Evolutionary conservation across 2,888 invertebrate genomes (phyloP).

Genomic region (Drosophila melanocephala): DNA sequence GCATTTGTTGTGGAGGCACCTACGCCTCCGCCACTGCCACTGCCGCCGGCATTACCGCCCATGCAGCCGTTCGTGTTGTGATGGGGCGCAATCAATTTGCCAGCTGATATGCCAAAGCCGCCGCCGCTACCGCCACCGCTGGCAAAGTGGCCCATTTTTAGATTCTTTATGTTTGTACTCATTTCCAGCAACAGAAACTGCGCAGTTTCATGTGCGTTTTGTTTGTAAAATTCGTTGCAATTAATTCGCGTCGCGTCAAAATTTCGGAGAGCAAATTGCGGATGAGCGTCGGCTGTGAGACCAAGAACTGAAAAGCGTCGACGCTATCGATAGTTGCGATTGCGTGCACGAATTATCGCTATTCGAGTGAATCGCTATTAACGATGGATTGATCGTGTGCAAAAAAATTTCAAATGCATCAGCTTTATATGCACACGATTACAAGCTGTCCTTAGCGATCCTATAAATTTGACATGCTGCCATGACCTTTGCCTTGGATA

Average conservation of each 20-base stretch:
- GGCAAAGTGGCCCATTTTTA: conserved; percentile 65
- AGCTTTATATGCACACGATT: not conserved
- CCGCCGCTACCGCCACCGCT: conserved; percentile 37
- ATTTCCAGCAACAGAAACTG: conserved; percentile 55
- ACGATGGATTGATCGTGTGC: not conserved
- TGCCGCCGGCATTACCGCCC: conserved; percentile 1
- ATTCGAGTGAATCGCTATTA: not conserved
- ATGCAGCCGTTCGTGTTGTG: conserved; percentile 48
- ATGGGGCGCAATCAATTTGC: conserved; percentile 57
- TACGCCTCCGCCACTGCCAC: not conserved
- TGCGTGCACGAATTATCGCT: not conserved
- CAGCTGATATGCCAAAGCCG: conserved; percentile 56
- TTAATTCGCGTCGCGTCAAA: conserved; percentile 32
- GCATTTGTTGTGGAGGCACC: conserved; percentile 5
- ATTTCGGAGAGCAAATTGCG: conserved; percentile 16
- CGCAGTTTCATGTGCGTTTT: conserved; percentile 30
- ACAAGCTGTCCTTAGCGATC: not conserved
- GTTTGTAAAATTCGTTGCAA: conserved; percentile 40
- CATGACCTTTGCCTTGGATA: not conserved
- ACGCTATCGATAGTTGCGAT: conserved; percentile 27
- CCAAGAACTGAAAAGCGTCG: conserved; percentile 5
- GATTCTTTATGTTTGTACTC: conserved; percentile 67
- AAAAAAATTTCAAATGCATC: not conserved
- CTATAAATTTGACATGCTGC: not conserved
- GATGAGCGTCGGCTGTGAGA: conserved; percentile 44